Conservation (phyloP, 2,797 vertebrate genomes). For the Geotrypetes seraphini region DNA sequence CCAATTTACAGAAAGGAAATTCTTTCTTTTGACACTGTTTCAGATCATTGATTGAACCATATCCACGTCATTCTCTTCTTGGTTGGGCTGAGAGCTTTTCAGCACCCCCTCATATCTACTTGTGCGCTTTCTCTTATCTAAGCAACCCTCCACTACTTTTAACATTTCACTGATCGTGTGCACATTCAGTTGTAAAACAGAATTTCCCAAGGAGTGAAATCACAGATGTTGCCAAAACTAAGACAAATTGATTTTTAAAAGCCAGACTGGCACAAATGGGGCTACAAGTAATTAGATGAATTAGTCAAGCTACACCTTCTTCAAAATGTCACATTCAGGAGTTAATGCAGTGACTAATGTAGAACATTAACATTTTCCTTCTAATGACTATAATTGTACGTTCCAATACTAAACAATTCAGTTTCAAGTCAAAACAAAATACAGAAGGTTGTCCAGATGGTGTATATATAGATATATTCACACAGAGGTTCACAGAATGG, state of each 20-base stretch:
- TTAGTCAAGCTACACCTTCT: constrained; percentile 4
- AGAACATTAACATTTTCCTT: constrained; percentile 9
- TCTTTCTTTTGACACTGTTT: too few species aligned
- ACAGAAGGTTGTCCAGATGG: constrained; percentile 8
- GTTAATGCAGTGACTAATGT: constrained; percentile 7
- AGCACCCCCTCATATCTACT: too few species aligned
- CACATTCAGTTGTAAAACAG: constrained; percentile 12
- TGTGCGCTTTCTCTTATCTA: too few species aligned
- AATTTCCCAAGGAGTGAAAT: constrained; percentile 17
- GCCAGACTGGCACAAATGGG: constrained; percentile 4
- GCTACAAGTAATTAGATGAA: constrained; percentile 21
- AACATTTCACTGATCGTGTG: too few species aligned
- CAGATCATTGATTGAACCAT: too few species aligned
- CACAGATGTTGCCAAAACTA: not conserved
- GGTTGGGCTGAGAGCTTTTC: too few species aligned
- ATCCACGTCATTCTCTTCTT: too few species aligned
- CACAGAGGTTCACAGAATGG: not conserved
- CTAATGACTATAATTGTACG: constrained; percentile 3
- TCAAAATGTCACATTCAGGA: constrained; percentile 12
- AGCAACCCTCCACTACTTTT: too few species aligned
- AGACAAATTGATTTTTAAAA: constrained; percentile 15
- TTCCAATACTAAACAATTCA: not conserved
- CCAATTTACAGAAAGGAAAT: too few species aligned
- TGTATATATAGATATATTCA: not conserved
- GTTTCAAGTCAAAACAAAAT: not conserved